Base-by-base conservation (phyloP, 2,113 vertebrate species). In the Coreoperca whiteheadi region DNA sequence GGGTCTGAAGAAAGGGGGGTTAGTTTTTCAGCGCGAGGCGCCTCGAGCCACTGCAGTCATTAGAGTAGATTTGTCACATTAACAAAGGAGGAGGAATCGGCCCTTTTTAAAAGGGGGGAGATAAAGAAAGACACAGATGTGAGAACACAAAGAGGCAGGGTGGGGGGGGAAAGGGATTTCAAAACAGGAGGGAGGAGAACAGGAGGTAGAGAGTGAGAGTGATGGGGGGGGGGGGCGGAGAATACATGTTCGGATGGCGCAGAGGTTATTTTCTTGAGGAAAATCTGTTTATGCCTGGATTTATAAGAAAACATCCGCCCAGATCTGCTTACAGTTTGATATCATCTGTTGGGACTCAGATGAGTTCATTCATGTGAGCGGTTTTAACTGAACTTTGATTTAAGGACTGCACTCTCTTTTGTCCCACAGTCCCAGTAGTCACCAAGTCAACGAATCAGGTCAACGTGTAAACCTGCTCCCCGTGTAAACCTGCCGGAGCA, bases 1-100 rank as follows among this genome's bases (percentile, higher is more conserved):
- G 88, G 87, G 83, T 88, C 66, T 85, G 77, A 88, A 87, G 83
- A 69, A 81, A 89, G 83, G 64, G 73, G 85, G 83, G 83, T 70
- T 70, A 1, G 73, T 70, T 82, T 85, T 87, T 70, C 76, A 66
- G 53, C 37, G 57, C 25, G 48, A 83, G 89, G 72, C 56, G 92
- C 90, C 88, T 64, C 18, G 79, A 94, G 93, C 87, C 83, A 91
- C 83, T 23, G 90, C 84, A 75, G 92, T 93, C 93, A 93, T 95
- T 95, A 94, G 89, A 93, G 89, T 67, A 92, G 91, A 93, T 94
- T 91, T 95, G 94, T 95, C 93, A 95, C 91, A 90, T 95, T 95
- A 94, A 95, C 93, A 95, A 95, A 94, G 89, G 93, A 89, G 90
- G 87, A 88, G 85, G 91, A 90, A 89, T 89, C 69, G 21, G 84